Base-by-base conservation (phyloP, 2,888 invertebrate genomes). In the Minunthozetes semirufus region DNA sequence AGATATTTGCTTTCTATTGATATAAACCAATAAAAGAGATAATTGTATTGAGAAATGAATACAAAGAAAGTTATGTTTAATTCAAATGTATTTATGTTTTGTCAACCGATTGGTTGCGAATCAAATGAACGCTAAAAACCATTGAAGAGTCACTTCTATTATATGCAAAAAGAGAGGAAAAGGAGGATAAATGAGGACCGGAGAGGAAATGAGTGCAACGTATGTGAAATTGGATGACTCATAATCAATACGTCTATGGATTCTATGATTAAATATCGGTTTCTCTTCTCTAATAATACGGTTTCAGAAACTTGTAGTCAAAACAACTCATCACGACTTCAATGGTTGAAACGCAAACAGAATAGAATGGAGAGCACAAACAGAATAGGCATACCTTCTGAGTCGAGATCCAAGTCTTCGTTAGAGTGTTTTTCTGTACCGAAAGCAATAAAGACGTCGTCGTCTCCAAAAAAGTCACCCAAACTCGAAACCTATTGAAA, bases 371-470 rank as follows among this genome's bases (percentile, higher is more conserved):
- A n/a, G n/a, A n/a, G n/a, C n/a, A n/a, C n/a, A n/a, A n/a, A n/a
- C 19, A 59, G 27, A 15, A 3, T 8, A 59, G 27, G 19, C 86
- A 83, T 90, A 93, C 96, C 97, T 84, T 95, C 95, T 77, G 90
- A 88, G 83, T 95, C 95, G 76, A 98, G 86, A 82, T 94, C 93
- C 81, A 97, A 95, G 84, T 98, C 97, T 82, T 95, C 95, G 78
- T 89, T 88, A 77, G 87, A 88, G 75, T 89, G 88, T 81, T 89
- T 88, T 83, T 98, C 98, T 78, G 90, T 19, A 56, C 97, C 97
- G 82, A 95, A 97, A 1, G 94, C 95, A 81, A 98, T 90, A 83
- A 98, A 98, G 1, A 96, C 90, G 81, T 94, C 92, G 80, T 96
- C 94, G 48, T 88, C 87, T 59, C 72, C 88, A 83, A 94, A 94